Conservation (phyloP, 2,888 invertebrate genomes). For the Heliconius hortense region DNA sequence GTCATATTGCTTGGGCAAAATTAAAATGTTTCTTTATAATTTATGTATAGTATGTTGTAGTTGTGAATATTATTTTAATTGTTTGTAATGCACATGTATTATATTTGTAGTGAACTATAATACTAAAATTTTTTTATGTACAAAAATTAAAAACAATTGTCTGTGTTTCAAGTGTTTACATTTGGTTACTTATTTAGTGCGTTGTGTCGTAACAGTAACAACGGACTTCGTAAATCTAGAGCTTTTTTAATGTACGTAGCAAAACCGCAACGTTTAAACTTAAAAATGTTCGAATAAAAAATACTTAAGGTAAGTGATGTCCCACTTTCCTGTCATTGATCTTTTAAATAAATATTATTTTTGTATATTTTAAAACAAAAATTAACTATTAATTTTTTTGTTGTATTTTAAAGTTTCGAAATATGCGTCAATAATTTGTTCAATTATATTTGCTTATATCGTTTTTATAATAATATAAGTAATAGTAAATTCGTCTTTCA, state of each 20-base stretch:
- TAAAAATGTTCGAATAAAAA: conserved; percentile 13
- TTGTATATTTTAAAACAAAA: neutral
- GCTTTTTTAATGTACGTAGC: conserved; percentile 31
- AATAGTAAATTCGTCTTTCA: neutral
- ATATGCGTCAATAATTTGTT: neutral
- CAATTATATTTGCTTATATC: neutral
- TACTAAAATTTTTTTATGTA: neutral
- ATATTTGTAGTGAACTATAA: neutral
- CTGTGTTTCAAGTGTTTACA: conserved; percentile 29
- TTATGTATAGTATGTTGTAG: neutral
- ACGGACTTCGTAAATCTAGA: conserved; percentile 33
- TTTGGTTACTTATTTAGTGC: conserved; percentile 37
- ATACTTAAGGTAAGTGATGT: conserved; percentile 9
- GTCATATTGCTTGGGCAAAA: neutral
- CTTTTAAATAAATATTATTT: neutral
- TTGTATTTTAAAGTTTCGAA: neutral
- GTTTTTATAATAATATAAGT: neutral
- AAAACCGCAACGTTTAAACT: conserved; percentile 13
- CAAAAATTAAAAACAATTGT: conserved; percentile 16
- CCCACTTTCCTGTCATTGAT: conserved; percentile 7
- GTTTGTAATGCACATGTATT: neutral
- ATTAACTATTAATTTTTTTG: neutral
- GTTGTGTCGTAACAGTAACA: conserved; percentile 33
- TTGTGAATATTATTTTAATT: neutral
- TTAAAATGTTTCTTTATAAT: neutral